A percentile compares a stretch with the other conserved stretches of the same genome.
Evolutionary conservation across 2,797 vertebrate genomes (phyloP).

Genomic region (Harpia harpyja): DNA sequence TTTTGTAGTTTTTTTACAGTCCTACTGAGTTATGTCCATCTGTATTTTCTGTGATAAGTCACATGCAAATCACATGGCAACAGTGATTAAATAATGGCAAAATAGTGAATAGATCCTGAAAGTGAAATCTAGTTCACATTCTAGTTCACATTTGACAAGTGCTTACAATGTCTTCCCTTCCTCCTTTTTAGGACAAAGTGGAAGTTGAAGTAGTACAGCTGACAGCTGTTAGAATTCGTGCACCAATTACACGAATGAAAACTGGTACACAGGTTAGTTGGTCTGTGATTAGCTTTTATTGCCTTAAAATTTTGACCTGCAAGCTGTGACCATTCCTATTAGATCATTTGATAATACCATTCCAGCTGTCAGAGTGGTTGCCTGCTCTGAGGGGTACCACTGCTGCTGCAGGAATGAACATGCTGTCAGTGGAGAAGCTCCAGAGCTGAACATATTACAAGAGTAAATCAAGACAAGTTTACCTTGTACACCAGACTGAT

Average conservation of each 20-base stretch:
- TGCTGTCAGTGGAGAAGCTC: neutral
- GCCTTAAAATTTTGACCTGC: neutral
- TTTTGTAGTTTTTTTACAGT: neutral
- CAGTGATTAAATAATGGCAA: neutral
- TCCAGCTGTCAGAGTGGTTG: neutral
- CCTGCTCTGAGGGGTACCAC: neutral
- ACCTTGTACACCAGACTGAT: neutral
- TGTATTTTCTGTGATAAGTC: neutral
- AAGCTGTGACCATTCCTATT: neutral
- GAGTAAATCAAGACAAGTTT: neutral
- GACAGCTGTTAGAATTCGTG: constrained; percentile 84
- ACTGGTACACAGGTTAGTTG: constrained; percentile 83
- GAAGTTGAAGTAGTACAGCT: constrained; percentile 91
- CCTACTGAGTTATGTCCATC: neutral
- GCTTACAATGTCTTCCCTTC: neutral
- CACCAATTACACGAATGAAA: constrained; percentile 91
- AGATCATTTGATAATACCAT: neutral
- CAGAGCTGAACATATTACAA: neutral
- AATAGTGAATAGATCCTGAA: neutral
- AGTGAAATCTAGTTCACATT: neutral
- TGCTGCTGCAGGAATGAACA: neutral
- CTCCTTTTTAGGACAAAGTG: constrained; percentile 83
- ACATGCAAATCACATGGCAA: neutral
- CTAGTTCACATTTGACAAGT: neutral
- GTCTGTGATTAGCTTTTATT: neutral